Base-by-base conservation (phyloP, 2,797 vertebrate species). In the Erethizon dorsatum region DNA sequence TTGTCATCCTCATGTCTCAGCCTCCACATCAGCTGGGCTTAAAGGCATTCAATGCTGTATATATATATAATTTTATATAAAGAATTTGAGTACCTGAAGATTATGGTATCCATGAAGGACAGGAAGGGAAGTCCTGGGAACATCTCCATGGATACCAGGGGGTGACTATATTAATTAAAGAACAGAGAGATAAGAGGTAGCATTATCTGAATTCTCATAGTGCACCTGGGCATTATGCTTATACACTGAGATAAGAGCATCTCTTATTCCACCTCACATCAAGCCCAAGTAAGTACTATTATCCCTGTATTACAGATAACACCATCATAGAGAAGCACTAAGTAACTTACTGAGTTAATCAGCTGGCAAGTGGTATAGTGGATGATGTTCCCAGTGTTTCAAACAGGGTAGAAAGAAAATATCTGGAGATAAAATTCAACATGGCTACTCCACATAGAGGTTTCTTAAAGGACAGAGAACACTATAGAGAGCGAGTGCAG, bases 371-470 rank as follows among this genome's bases (percentile, higher is more conserved):
- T 33, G 17, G 73, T 77, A 11, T 14, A 52, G 0, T 37, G 17
- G 54, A 26, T 59, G 2, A 83, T 12, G 20, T 50, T 47, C 54
- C 83, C 11, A 73, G 41, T 13, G 26, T 91, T 71, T 89, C 47
- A 82, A 82, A 82, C 15, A 78, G 45, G 18, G 54, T 69, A 33
- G 73, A 65, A 77, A 71, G 18, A 83, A 88, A 71, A 50, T 13
- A 88, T 7, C 24, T 83, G 26, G 26, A 91, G 92, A 91, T 67
- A 87, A 85, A 96, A 73, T 26, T 86, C 65, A 50, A 56, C 20
- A 41, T 54, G 13, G 85, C n/a, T 82, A 78, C n/a, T 84, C 54
- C 37, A 86, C 9, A 37, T 45, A 18, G 13, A 20, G 54, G 18
- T 52, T 88, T 65, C 67, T 63, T 45, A 41, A 67, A 63, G 0